Evolutionary conservation across 2,797 vertebrate genomes (phyloP).

Genomic region (Leptodactylus fallax): DNA sequence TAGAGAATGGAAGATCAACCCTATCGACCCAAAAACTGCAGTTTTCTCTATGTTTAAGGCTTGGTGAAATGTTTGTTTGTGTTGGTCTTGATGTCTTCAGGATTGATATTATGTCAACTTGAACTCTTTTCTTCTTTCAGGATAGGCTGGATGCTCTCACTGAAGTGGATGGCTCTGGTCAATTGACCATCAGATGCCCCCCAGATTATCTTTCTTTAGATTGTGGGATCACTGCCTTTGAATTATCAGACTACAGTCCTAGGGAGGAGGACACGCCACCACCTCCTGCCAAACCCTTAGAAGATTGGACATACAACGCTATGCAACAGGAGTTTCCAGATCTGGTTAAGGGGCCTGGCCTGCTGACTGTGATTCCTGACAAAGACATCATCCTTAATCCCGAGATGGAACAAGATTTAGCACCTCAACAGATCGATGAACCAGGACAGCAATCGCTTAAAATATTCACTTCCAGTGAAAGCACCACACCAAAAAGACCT

Average conservation of each 20-base stretch:
- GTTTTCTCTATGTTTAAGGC: no score
- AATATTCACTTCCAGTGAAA: constrained; percentile 74
- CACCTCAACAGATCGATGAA: constrained; percentile 64
- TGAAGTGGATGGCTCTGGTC: constrained; percentile 93
- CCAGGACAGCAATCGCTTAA: constrained; percentile 66
- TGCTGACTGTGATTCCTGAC: constrained; percentile 80
- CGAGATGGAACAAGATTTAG: constrained; percentile 65
- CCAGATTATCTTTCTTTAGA: constrained; percentile 97
- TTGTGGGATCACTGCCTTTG: constrained; percentile 97
- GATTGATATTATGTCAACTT: background rate
- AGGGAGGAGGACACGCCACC: constrained; percentile 82
- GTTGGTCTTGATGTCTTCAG: background rate
- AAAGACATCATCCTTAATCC: constrained; percentile 68
- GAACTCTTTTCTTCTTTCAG: constrained; percentile 75
- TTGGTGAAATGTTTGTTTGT: no score
- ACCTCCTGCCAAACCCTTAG: constrained; percentile 74
- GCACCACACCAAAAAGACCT: constrained; percentile 81
- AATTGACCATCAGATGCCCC: constrained; percentile 97
- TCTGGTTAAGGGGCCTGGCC: constrained; percentile 82
- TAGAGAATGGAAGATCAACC: no score
- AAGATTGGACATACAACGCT: constrained; percentile 81
- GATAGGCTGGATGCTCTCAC: constrained; percentile 92
- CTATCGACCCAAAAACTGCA: no score
- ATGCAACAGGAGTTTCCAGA: constrained; percentile 84
- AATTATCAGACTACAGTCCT: constrained; percentile 95